A percentile compares a stretch with the other conserved stretches of the same genome.
Conservation (phyloP, 2,797 vertebrate genomes). For the Clarias fuscus region DNA sequence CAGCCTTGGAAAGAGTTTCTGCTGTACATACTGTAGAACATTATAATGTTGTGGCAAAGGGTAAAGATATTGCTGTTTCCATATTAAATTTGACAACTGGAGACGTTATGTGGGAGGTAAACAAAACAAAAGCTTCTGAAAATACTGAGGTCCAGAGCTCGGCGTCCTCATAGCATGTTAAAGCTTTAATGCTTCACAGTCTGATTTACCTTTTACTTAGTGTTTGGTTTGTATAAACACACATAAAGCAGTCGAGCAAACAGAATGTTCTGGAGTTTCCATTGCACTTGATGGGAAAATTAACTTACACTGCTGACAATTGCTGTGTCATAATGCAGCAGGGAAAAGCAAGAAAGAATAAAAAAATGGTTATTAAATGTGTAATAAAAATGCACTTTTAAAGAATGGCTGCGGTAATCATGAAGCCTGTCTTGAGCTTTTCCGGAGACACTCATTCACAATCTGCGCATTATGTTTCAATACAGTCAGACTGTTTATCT, state of each 20-base stretch:
- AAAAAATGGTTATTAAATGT: neutral
- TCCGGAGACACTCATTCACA: neutral
- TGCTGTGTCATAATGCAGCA: neutral
- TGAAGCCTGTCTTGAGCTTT: neutral
- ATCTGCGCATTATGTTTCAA: neutral
- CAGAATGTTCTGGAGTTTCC: conserved; percentile 1
- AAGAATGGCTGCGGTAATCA: neutral
- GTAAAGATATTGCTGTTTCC: conserved; percentile 10
- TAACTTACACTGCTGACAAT: neutral
- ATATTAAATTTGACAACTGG: conserved; percentile 9
- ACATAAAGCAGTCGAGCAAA: neutral
- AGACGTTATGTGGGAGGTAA: conserved; percentile 13
- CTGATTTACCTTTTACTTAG: conserved; percentile 10
- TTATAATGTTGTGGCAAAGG: too few relatives aligned
- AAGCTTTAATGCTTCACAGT: neutral
- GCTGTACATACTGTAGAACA: too few relatives aligned
- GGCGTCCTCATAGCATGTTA: neutral
- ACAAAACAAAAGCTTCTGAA: conserved; percentile 13
- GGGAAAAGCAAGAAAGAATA: neutral
- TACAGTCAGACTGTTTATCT: neutral
- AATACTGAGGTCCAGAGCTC: conserved; percentile 1
- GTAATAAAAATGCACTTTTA: neutral
- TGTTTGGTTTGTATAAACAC: conserved; percentile 8
- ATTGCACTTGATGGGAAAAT: neutral
- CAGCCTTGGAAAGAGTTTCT: neutral